phyloP scores from a whole-genome alignment of 2,888 invertebrate species.

The Pollenia labialis region DNA sequence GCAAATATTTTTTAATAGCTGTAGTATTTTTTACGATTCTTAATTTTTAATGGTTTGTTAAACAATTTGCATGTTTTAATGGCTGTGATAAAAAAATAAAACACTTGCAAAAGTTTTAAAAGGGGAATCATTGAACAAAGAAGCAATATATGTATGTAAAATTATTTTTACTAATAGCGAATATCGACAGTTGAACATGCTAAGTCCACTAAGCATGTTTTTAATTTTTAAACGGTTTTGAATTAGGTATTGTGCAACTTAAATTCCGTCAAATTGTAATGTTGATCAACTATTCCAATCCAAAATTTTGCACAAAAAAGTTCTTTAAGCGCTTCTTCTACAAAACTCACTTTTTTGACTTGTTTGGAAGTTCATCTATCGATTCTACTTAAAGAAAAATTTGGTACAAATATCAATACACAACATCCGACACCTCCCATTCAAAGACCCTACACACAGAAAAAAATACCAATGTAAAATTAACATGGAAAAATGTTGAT shows the following conservation, averaged over 20 bases:
- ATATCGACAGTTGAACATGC: too few relatives aligned
- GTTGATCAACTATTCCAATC: background rate
- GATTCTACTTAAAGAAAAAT: too few relatives aligned
- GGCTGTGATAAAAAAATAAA: conserved; percentile 12
- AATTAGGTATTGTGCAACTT: background rate
- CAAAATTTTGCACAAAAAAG: too few relatives aligned
- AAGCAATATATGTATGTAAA: background rate
- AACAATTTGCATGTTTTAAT: conserved; percentile 57
- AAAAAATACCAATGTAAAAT: too few relatives aligned
- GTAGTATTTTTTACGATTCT: conserved; percentile 48
- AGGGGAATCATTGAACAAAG: background rate
- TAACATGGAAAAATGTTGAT: too few relatives aligned
- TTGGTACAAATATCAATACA: too few relatives aligned
- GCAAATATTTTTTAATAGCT: conserved; percentile 35
- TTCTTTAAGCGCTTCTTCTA: too few relatives aligned
- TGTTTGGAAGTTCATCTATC: too few relatives aligned
- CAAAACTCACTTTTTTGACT: too few relatives aligned
- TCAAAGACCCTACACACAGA: too few relatives aligned
- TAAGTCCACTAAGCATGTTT: too few relatives aligned
- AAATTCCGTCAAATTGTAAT: background rate
- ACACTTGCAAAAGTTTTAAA: conserved; percentile 41
- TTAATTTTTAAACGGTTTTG: background rate
- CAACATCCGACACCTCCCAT: too few relatives aligned
- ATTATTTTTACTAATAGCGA: background rate
- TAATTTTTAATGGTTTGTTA: conserved; percentile 51